phyloP scores from a whole-genome alignment of 2,797 vertebrate genomes.

The Liparis tanakae region DNA sequence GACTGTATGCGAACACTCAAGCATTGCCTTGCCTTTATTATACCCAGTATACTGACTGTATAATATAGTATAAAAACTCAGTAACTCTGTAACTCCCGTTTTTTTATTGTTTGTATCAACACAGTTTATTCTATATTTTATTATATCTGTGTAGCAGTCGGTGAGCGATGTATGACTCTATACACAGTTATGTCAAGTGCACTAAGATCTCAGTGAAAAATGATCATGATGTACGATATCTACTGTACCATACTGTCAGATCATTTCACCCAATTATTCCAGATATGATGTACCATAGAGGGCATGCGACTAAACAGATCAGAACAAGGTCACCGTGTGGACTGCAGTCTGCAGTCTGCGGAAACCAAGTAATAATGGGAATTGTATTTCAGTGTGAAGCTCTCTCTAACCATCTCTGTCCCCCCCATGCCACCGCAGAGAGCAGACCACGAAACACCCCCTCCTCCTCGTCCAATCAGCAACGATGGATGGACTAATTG shows the following conservation, averaged over 20 bases:
- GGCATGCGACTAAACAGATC: slow-evolving; percentile 45
- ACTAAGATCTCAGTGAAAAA: slow-evolving; percentile 35
- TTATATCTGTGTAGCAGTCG: neutral
- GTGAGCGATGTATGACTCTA: neutral
- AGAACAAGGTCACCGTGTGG: slow-evolving; percentile 62
- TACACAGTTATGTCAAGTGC: slow-evolving; percentile 16
- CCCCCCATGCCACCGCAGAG: slow-evolving; percentile 46
- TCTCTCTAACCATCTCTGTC: slow-evolving; percentile 36
- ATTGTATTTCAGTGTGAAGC: slow-evolving; percentile 50
- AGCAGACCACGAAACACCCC: slow-evolving; percentile 39
- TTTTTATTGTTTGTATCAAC: slow-evolving; percentile 4
- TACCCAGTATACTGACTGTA: slow-evolving; percentile 13
- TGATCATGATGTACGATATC: slow-evolving; percentile 19
- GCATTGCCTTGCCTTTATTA: slow-evolving; percentile 15
- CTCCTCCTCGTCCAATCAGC: slow-evolving; percentile 66
- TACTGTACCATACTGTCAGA: slow-evolving; percentile 23
- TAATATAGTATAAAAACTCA: slow-evolving; percentile 14
- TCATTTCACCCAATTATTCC: slow-evolving; percentile 33
- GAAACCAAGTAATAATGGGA: slow-evolving; percentile 49
- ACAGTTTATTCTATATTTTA: neutral
- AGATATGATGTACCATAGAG: slow-evolving; percentile 44
- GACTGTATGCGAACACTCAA: neutral
- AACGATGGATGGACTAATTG: slow-evolving; percentile 86
- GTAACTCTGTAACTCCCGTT: neutral
- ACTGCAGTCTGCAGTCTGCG: slow-evolving; percentile 33